Percentiles rank a stretch among this genome's conserved stretches.
Evolutionary conservation across 2,113 vertebrate genomes (phyloP).

Genomic region (Jacana jacana): DNA sequence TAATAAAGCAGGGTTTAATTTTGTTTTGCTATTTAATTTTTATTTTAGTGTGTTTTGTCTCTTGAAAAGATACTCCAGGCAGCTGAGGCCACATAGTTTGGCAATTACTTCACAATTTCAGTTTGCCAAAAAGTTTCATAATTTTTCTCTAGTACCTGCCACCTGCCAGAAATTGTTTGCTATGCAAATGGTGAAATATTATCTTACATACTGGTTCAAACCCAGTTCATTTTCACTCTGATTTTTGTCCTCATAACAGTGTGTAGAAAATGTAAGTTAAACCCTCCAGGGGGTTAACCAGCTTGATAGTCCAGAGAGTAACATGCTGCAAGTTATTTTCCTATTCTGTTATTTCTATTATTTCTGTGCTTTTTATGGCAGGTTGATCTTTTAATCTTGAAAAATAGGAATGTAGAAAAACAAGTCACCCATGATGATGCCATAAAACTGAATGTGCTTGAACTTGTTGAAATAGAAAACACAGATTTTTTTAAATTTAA

Average conservation of each 20-base stretch:
- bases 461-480: not conserved
- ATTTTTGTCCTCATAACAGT: not conserved
- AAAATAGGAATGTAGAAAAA: not conserved
- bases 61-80: not conserved
- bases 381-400: not conserved
- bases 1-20: not conserved
- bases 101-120: not conserved
- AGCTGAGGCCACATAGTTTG: not conserved
- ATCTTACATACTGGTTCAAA: not conserved
- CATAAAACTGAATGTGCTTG: not conserved
- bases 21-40: not conserved
- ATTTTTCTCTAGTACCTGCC: not conserved
- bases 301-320: not conserved
- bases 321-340: not conserved
- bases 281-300: not conserved
- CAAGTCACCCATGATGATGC: not conserved
- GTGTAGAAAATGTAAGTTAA: constrained; percentile 19
- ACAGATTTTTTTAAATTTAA: not conserved
- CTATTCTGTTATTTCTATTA: not conserved
- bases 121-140: not conserved
- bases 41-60: not conserved
- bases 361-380: not conserved
- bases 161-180: not conserved
- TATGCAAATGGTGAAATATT: not conserved
- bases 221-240: not conserved